Evolutionary conservation across 1,140 invertebrate genomes (phyloP).

Genomic region (Calephelis virginiensis): DNA sequence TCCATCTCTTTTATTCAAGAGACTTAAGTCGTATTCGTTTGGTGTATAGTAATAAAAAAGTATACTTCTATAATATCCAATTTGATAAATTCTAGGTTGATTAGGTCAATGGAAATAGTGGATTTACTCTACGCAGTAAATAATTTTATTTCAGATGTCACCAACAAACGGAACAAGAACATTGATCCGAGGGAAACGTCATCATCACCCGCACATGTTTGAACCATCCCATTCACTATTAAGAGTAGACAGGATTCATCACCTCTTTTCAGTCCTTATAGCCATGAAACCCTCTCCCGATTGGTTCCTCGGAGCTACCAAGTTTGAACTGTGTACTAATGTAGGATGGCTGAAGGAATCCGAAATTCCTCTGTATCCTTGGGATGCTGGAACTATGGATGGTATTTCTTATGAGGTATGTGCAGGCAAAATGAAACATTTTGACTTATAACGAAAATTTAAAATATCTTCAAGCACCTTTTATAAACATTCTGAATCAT

Average conservation of each 20-base stretch:
- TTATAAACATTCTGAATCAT: too few relatives aligned
- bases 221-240: constrained; percentile 57
- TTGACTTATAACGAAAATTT: too few relatives aligned
- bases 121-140: too few relatives aligned
- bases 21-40: too few relatives aligned
- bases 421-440: neutral
- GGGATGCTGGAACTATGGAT: constrained; percentile 64
- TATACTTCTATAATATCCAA: too few relatives aligned
- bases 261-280: constrained; percentile 56
- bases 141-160: constrained; percentile 45
- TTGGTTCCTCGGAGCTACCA: constrained; percentile 60
- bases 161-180: constrained; percentile 48
- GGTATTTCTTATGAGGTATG: constrained; percentile 63
- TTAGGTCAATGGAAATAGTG: too few relatives aligned
- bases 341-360: constrained; percentile 48
- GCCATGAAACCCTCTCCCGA: constrained; percentile 63
- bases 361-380: constrained; percentile 56
- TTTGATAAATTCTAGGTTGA: too few relatives aligned
- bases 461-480: too few relatives aligned
- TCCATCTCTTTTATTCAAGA: too few relatives aligned
- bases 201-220: constrained; percentile 56
- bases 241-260: constrained; percentile 55
- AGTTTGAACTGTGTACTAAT: constrained; percentile 57
- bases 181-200: constrained; percentile 54
- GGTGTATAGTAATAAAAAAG: too few relatives aligned